phyloP scores from a whole-genome alignment of 2,888 invertebrate genomes.

The Pachymerium ferrugineum region DNA sequence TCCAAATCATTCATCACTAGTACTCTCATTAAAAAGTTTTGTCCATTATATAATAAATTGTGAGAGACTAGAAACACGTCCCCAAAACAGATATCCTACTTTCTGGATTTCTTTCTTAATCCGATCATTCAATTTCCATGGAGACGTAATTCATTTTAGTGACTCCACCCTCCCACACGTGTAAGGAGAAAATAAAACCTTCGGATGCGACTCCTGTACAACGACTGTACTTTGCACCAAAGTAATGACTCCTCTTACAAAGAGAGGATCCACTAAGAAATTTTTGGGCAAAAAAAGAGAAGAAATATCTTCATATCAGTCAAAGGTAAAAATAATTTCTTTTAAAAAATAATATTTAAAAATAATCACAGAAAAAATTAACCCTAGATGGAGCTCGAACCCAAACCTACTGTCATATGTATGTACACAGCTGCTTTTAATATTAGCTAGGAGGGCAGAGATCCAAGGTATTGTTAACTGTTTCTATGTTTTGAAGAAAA shows the following conservation, averaged over 20 bases:
- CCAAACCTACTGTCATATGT: too few species aligned
- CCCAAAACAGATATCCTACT: slow-evolving; percentile 29
- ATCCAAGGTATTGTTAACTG: too few species aligned
- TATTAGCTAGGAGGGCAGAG: too few species aligned
- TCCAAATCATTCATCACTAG: too few species aligned
- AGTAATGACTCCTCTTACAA: slow-evolving; percentile 32
- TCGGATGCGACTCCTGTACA: slow-evolving; percentile 30
- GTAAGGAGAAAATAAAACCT: not conserved
- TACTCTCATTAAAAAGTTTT: not conserved
- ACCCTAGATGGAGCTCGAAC: too few species aligned
- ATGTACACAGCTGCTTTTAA: too few species aligned
- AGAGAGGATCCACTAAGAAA: not conserved
- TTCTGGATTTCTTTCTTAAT: slow-evolving; percentile 9
- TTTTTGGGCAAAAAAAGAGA: too few species aligned
- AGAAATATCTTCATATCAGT: too few species aligned
- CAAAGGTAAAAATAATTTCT: too few species aligned
- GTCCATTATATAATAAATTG: not conserved
- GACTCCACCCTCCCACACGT: not conserved
- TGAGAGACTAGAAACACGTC: not conserved
- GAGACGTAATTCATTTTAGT: not conserved
- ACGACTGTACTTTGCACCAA: slow-evolving; percentile 33
- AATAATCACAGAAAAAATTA: too few species aligned
- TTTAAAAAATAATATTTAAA: too few species aligned
- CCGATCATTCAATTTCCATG: not conserved
- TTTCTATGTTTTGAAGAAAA: not conserved